These are phyloP conservation scores for Ornithorhynchus anatinus DNA, from an alignment of 2,113 vertebrate genomes.

Conservation along the genomic window DNA sequence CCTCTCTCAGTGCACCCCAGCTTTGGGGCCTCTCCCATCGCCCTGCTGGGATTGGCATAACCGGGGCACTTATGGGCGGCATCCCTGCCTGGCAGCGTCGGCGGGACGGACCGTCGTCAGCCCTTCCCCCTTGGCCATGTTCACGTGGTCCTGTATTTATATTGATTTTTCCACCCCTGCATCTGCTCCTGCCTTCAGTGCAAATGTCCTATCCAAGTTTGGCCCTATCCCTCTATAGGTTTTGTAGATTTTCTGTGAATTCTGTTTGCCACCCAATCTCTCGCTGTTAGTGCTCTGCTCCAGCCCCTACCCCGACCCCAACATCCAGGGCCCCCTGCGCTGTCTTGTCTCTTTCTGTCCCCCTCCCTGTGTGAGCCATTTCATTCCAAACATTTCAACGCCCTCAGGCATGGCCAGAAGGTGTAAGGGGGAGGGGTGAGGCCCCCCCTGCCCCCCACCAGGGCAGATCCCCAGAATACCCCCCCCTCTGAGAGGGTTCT, in stretches of 20 bases:
- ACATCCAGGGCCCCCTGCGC: constrained; percentile 72
- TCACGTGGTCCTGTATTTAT: constrained; percentile 89
- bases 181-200: constrained; percentile 74
- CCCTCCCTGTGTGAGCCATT: constrained; percentile 60
- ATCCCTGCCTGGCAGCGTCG: no score
- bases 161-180: constrained; percentile 77
- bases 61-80: no score
- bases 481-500: constrained; percentile 87
- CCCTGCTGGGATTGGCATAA: constrained; percentile 66
- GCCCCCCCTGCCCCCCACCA: constrained; percentile 72
- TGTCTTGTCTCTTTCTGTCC: constrained; percentile 60
- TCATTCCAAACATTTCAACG: constrained; percentile 60
- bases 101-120: constrained; percentile 38
- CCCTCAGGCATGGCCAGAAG: constrained; percentile 69
- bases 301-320: constrained; percentile 68
- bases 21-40: constrained; percentile 43
- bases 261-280: constrained; percentile 77
- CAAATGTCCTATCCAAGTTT: constrained; percentile 99
- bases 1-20: constrained; percentile 28
- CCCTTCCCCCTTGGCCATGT: constrained; percentile 63
- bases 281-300: constrained; percentile 75
- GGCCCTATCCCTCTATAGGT: constrained; percentile 92
- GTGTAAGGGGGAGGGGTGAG: constrained; percentile 69
- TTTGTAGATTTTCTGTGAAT: constrained; percentile 92
- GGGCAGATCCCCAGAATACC: constrained; percentile 82